These are phyloP conservation scores for Calliphora vomitoria DNA, from an alignment of 2,888 invertebrate species.

Conservation along the genomic window DNA sequence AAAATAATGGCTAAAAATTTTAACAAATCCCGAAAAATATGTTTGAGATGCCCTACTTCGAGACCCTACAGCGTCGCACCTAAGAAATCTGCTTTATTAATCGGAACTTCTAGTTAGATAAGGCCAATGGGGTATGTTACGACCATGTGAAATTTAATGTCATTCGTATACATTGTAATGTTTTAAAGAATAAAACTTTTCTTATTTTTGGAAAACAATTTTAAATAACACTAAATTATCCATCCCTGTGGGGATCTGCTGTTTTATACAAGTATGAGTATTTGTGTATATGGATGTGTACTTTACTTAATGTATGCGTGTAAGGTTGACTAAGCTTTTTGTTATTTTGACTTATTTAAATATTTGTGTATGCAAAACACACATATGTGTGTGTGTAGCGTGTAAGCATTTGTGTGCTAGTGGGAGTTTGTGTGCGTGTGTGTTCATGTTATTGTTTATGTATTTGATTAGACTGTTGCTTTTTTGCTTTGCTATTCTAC, in stretches of 20 bases:
- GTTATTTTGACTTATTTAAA: constrained; percentile 55
- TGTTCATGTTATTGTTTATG: constrained; percentile 33
- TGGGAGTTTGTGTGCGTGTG: background rate
- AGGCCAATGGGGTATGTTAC: too few relatives aligned
- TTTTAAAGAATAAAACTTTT: too few relatives aligned
- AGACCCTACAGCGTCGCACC: too few relatives aligned
- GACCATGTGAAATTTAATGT: too few relatives aligned
- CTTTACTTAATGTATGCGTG: constrained; percentile 44
- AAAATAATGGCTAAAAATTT: too few relatives aligned
- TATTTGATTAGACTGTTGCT: constrained; percentile 56
- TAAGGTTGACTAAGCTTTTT: constrained; percentile 53
- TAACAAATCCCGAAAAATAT: too few relatives aligned
- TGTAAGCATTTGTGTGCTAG: constrained; percentile 8
- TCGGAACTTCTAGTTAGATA: too few relatives aligned
- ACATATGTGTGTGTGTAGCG: background rate
- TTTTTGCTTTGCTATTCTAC: constrained; percentile 5
- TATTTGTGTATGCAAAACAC: constrained; percentile 70
- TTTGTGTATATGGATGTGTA: background rate
- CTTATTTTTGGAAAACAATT: background rate
- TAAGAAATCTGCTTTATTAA: too few relatives aligned
- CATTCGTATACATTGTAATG: too few relatives aligned
- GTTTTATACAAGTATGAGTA: background rate
- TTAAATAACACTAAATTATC: background rate
- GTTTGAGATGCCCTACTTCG: too few relatives aligned
- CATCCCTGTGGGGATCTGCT: background rate